Evolutionary conservation across 1,140 invertebrate species (phyloP).

Genomic region (Leptopilina boulardi): DNA sequence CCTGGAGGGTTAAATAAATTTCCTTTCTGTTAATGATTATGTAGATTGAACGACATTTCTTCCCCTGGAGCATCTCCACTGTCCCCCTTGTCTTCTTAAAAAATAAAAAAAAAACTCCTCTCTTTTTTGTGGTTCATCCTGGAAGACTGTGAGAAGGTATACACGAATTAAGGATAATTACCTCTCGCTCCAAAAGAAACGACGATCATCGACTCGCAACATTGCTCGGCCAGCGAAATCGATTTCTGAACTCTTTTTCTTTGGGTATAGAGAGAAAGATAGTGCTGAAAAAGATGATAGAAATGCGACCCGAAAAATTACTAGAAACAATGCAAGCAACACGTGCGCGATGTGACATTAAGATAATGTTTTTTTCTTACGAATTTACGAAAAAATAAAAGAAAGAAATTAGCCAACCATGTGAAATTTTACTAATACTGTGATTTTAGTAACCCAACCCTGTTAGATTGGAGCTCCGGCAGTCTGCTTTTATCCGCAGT

Average conservation of each 20-base stretch:
- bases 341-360: too few species aligned
- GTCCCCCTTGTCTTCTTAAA: too few species aligned
- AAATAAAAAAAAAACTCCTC: too few species aligned
- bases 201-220: conserved; percentile 52
- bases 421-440: too few species aligned
- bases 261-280: too few species aligned
- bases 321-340: too few species aligned
- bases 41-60: conserved; percentile 74
- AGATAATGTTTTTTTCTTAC: too few species aligned
- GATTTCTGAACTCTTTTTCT: conserved; percentile 49
- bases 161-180: conserved; percentile 70
- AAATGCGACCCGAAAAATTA: conserved; percentile 41
- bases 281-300: conserved; percentile 37
- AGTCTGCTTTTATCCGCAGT: too few species aligned
- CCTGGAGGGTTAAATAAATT: conserved; percentile 72
- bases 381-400: too few species aligned
- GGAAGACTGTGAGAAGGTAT: conserved; percentile 41
- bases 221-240: conserved; percentile 51
- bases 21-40: conserved; percentile 75
- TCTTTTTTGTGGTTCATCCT: conserved; percentile 38
- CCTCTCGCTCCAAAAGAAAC: conserved; percentile 48
- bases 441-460: too few species aligned
- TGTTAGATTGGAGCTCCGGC: too few species aligned
- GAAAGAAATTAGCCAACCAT: too few species aligned
- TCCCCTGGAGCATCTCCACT: conserved; percentile 41